Evolutionary conservation across 1,140 invertebrate genomes (phyloP).

Genomic region (Drosophila punjabiensis): DNA sequence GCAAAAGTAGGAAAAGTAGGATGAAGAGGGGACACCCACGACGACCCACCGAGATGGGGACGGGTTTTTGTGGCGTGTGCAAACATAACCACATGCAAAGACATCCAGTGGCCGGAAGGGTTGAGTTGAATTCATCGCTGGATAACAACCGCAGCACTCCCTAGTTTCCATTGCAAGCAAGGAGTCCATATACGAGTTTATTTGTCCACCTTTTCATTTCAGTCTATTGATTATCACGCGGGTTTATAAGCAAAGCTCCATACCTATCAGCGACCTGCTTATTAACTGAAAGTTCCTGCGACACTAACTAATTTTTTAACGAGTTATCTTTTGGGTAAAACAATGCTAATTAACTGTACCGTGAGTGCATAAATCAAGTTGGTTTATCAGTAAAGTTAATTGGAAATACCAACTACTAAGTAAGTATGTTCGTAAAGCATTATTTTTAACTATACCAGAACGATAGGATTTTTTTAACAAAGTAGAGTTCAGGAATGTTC

Average conservation of each 20-base stretch:
- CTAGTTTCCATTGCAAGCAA: background rate
- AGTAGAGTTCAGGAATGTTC: background rate
- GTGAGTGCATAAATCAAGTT: background rate
- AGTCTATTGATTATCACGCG: constrained; percentile 25
- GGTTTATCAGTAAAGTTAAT: constrained; percentile 14
- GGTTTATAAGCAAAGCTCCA: background rate
- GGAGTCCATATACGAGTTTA: background rate
- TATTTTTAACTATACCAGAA: background rate
- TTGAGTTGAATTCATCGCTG: background rate
- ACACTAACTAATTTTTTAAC: constrained; percentile 5
- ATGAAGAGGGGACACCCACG: constrained; percentile 18
- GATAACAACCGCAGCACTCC: constrained; percentile 17
- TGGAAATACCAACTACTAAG: background rate
- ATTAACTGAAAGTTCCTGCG: background rate
- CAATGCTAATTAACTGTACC: background rate
- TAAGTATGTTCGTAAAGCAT: background rate
- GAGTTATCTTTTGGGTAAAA: background rate
- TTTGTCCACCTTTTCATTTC: constrained; percentile 19
- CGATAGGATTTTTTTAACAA: background rate
- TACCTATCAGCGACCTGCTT: background rate
- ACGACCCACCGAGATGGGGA: constrained; percentile 22
- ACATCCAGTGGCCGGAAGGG: constrained; percentile 20
- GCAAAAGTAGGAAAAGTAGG: constrained; percentile 70
- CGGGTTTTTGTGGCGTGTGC: constrained; percentile 12
- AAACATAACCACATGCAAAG: constrained; percentile 45